Conservation (phyloP, 2,888 invertebrate species). For the Trissonchulus sp. region DNA sequence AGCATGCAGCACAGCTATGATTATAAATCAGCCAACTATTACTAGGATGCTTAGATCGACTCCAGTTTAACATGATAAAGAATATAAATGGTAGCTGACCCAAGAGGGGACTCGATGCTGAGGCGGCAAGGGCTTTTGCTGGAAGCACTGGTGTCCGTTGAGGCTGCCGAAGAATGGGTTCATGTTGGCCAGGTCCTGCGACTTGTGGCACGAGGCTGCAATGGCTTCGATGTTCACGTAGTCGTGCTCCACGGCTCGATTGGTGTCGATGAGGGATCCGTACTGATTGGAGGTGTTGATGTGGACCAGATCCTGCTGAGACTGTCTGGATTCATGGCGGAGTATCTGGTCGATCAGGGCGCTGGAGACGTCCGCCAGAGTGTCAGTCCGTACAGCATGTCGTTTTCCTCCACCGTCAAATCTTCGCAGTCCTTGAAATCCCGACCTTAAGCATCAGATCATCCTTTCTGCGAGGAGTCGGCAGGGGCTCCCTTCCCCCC, state of each 20-base stretch:
- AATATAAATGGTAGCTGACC: too few species aligned
- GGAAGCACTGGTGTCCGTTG: not conserved
- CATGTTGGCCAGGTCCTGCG: not conserved
- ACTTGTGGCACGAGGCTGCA: not conserved
- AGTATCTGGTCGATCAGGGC: not conserved
- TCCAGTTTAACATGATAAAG: too few species aligned
- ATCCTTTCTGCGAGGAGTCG: not conserved
- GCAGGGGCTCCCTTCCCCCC: not conserved
- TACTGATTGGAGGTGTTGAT: too few species aligned
- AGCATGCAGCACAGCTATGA: too few species aligned
- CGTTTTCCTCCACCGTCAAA: not conserved
- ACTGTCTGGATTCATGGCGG: not conserved
- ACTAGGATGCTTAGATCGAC: too few species aligned
- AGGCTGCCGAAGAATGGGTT: not conserved
- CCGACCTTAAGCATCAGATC: too few species aligned
- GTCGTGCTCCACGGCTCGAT: not conserved
- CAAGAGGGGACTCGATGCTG: constrained; percentile 22
- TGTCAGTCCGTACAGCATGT: constrained; percentile 1
- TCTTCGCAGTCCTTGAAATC: too few species aligned
- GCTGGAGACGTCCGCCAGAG: not conserved
- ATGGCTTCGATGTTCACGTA: not conserved
- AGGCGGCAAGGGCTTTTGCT: not conserved
- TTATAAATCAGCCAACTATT: too few species aligned
- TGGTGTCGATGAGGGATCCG: not conserved
- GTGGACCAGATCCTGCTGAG: not conserved